Evolutionary conservation across 2,888 invertebrate species (phyloP), one percentile per base, ranked within the genome.

Genomic region (Macaria liturata): DNA sequence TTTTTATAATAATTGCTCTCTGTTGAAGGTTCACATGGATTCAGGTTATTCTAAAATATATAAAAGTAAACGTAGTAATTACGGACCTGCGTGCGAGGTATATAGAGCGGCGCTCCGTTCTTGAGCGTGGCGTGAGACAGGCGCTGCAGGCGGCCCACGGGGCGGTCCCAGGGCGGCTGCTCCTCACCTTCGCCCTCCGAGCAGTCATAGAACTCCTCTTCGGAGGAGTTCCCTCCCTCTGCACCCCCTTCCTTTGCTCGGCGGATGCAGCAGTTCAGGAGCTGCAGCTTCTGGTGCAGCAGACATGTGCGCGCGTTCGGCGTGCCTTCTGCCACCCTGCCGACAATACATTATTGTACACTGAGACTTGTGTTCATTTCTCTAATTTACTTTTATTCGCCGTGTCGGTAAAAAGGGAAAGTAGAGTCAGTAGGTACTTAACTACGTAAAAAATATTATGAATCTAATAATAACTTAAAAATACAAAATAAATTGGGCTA

Each of bases 211-310:
- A 98, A 98, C 80, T 97, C 97, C 32, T 97, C 93, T 1, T 93
- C 93, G 0, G 86, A 84, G 32, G 87, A 84, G 68, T 85, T 81
- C 7, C 77, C 79, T 34, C 81, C 80, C 5, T 67, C 74, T 9
- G 77, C 82, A 1, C 77, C 83, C 67, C 94, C 94, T 43, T 84
- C 86, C 32, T 68, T 44, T 86, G 92, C 72, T 84, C 95, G 92
- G 62, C 93, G 94, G 67, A 96, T 95, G 82, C 96, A 97, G 75
- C 96, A 95, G 76, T 96, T 97, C 43, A 97, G 85, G 92, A 97
- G 94, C 90, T 98, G 98, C 45, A 99, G 93, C 82, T 99, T 99
- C 87, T 99, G 98, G 86, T 99, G 97, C 9, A 99, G 92, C 46
- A 99, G 92, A 80, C 98, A 98, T 5, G 97, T 96, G 59, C 97